Evolutionary conservation across 2,888 invertebrate species (phyloP), one percentile per base, ranked within the genome.

Genomic region (Microplitis deprimator): DNA sequence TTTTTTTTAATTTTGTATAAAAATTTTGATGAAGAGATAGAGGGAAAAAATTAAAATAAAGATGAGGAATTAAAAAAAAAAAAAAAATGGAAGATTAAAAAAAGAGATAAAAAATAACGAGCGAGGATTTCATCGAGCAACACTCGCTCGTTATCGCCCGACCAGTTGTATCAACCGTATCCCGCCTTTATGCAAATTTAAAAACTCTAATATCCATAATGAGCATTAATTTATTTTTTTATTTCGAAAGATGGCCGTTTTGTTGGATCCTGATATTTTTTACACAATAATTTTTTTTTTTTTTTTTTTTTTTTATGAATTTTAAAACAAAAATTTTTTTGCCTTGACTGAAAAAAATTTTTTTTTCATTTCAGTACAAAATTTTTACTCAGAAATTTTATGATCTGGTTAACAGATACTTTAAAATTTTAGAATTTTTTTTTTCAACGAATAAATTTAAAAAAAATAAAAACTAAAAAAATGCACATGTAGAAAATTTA

Each of bases 131-230:
- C 75, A 73, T 64, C 64, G 75, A 71, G 69, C 73, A 75, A 17
- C 69, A 76, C 71, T 76, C 77, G 78, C 79, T 85, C 84, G 83
- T 86, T 86, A 86, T 86, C 86, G 83, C 80, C 76, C 83, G 82
- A 84, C 82, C 85, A 83, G 82, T 86, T 84, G 84, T 84, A 87
- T 86, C 83, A 84, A 82, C 50, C 82, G 83, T 85, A 84, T 77
- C 77, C 83, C 85, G 85, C 85, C 84, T 87, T 85, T 86, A 87
- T 87, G 85, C 82, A 85, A 88, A 87, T 87, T 81, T 79, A 82
- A 82, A 77, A 80, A 81, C 79, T 81, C 83, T 84, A 83, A 87
- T 86, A 85, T 87, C 83, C 85, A 86, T 86, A 88, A 88, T 86
- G 85, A 87, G 82, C 84, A 86, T 85, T 86, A 86, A 87, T 87